A percentile compares a stretch with the other conserved stretches of the same genome.
Conservation (phyloP, 2,797 vertebrate genomes). For the Tamandua tetradactyla region DNA sequence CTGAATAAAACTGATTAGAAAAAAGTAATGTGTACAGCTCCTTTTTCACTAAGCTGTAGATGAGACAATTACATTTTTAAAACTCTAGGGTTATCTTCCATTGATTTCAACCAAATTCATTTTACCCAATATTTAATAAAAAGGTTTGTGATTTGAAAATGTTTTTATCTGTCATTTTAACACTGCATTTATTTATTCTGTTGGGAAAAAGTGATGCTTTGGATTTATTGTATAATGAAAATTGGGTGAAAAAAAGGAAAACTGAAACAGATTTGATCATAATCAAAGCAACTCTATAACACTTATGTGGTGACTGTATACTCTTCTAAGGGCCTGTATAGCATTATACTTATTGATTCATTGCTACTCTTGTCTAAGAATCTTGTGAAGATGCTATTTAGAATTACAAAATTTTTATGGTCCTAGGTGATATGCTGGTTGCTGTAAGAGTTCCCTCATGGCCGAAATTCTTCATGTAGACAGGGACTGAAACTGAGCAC, state of each 20-base stretch:
- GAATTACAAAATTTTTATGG: background rate
- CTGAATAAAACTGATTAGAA: constrained; percentile 24
- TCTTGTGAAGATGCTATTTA: background rate
- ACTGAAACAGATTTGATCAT: background rate
- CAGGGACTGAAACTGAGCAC: background rate
- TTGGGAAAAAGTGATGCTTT: background rate
- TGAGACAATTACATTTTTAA: constrained; percentile 17
- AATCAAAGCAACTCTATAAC: background rate
- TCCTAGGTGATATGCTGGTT: background rate
- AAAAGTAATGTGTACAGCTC: background rate
- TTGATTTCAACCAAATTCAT: background rate
- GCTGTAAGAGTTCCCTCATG: background rate
- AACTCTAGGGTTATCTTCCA: background rate
- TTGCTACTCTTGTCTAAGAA: background rate
- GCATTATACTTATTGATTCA: background rate
- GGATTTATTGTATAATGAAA: background rate
- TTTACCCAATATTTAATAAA: background rate
- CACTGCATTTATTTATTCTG: background rate
- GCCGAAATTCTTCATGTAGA: background rate
- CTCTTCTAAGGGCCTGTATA: background rate
- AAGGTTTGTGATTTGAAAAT: background rate
- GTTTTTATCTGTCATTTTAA: constrained; percentile 23
- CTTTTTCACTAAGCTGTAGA: background rate
- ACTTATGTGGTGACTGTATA: background rate
- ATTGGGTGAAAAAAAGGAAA: constrained; percentile 3